These are phyloP conservation scores for Pentalonia nigronervosa DNA, from an alignment of 1,140 invertebrate species.

Conservation along the genomic window DNA sequence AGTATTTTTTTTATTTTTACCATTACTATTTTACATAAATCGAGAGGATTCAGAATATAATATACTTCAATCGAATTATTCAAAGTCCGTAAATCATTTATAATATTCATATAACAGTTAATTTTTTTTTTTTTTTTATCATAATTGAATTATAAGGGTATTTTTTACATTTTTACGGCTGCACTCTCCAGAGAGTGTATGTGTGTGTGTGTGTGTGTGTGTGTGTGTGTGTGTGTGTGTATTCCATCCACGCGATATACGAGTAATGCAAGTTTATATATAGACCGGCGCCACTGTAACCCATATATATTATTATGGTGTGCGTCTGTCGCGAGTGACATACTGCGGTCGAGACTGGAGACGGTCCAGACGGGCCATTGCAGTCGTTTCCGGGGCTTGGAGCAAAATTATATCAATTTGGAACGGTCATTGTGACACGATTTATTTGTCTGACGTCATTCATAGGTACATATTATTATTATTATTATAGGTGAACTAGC, in stretches of 20 bases:
- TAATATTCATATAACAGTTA: not conserved
- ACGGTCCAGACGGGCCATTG: not conserved
- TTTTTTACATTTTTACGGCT: not conserved
- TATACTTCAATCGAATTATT: not conserved
- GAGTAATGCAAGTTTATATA: slow-evolving; percentile 11
- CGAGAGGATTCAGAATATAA: not conserved
- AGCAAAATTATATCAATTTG: slow-evolving; percentile 4
- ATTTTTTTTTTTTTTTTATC: not conserved
- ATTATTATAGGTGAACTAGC: not conserved
- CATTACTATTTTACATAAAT: not conserved
- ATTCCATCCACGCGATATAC: not conserved
- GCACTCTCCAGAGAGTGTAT: not conserved
- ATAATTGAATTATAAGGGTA: not conserved
- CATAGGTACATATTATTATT: not conserved
- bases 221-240: not conserved
- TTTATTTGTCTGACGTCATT: slow-evolving; percentile 10
- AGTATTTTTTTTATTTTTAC: not conserved
- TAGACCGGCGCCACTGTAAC: slow-evolving; percentile 10
- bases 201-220: not conserved
- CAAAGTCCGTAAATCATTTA: not conserved
- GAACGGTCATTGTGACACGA: not conserved
- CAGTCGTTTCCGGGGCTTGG: slow-evolving; percentile 2
- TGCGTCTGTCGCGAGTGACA: not conserved
- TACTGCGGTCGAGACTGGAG: not conserved
- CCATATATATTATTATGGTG: not conserved